Evolutionary conservation across 1,140 invertebrate genomes (phyloP).

Genomic region (Globodera rostochiensis): DNA sequence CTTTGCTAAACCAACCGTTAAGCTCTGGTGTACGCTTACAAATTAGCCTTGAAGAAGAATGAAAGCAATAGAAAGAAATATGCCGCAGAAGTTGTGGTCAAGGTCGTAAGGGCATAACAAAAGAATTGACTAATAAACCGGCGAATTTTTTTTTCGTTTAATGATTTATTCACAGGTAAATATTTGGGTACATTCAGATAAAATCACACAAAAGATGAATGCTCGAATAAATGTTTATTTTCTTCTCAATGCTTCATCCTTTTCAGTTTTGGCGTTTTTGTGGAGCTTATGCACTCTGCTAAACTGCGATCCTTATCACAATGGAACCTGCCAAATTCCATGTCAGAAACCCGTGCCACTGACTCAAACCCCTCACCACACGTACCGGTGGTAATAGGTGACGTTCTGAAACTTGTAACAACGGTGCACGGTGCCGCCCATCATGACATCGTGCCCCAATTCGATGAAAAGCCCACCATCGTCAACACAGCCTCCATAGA

Average conservation of each 20-base stretch:
- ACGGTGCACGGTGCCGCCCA: constrained; percentile 62
- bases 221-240: neutral
- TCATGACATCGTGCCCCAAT: constrained; percentile 59
- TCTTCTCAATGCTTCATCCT: neutral
- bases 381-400: constrained; percentile 63
- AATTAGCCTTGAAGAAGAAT: too few relatives aligned
- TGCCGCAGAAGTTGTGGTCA: too few relatives aligned
- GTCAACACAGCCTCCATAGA: constrained; percentile 56
- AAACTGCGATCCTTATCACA: neutral
- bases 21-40: too few relatives aligned
- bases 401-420: constrained; percentile 62
- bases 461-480: constrained; percentile 62
- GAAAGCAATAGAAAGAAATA: too few relatives aligned
- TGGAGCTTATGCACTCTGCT: constrained; percentile 1
- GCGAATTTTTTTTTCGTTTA: too few relatives aligned
- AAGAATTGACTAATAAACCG: too few relatives aligned
- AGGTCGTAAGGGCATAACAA: too few relatives aligned
- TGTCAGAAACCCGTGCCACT: neutral
- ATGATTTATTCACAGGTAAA: too few relatives aligned
- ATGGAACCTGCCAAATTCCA: neutral
- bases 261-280: neutral
- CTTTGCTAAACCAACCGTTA: too few relatives aligned
- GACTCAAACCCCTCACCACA: neutral
- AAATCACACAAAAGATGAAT: too few relatives aligned
- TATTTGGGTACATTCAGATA: too few relatives aligned